Conservation (phyloP, 2,888 invertebrate genomes). For the Amphipyra berbera region DNA sequence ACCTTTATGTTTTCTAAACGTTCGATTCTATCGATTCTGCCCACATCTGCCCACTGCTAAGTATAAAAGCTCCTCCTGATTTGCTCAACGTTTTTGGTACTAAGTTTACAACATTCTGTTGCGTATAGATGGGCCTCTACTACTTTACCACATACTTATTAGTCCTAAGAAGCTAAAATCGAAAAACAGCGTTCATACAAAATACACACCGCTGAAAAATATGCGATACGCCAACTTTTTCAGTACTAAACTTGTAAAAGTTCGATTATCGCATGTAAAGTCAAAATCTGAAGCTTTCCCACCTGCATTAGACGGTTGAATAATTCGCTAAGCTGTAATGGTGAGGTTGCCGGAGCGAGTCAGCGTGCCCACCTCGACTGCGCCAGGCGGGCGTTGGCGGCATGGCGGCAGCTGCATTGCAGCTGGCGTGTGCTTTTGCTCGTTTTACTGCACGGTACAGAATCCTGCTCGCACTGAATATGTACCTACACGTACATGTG, state of each 20-base stretch:
- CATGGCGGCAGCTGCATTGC: conserved; percentile 81
- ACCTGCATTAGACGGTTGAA: conserved; percentile 75
- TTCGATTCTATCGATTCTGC: background rate
- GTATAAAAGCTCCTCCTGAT: background rate
- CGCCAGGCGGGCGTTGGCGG: conserved; percentile 57
- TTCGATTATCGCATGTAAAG: conserved; percentile 2
- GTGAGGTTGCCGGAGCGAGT: conserved; percentile 53
- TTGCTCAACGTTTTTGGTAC: background rate
- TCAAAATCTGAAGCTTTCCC: conserved; percentile 27
- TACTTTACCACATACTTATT: no score
- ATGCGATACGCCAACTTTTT: conserved; percentile 6
- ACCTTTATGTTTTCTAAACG: conserved; percentile 1
- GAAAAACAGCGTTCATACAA: background rate
- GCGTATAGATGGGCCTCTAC: no score
- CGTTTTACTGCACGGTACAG: conserved; percentile 77
- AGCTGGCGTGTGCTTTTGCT: conserved; percentile 85
- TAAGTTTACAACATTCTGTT: background rate
- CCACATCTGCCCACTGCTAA: background rate
- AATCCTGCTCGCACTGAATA: conserved; percentile 45
- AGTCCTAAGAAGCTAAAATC: no score
- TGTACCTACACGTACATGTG: conserved; percentile 22
- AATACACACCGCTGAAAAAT: conserved; percentile 4
- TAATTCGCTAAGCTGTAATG: conserved; percentile 70
- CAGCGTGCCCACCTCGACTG: conserved; percentile 41
- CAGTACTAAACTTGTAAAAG: background rate